Evolutionary conservation across 1,140 invertebrate species (phyloP), one percentile per base, ranked within the genome.

Genomic region (Penaeus vannamei): DNA sequence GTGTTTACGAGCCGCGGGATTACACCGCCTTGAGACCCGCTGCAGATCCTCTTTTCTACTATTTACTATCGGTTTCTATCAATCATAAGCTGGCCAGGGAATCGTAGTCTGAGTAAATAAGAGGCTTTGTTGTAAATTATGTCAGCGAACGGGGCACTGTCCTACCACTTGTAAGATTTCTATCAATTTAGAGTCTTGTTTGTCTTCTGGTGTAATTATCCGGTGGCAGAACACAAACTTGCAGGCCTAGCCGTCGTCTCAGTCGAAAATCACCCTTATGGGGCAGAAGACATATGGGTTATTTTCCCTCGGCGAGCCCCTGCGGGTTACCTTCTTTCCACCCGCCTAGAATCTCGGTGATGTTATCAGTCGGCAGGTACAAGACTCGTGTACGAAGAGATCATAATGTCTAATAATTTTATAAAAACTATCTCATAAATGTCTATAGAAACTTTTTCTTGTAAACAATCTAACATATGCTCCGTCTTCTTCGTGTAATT

Each of bases 151-250:
- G 69, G 66, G 59, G 72, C 26, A 36, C 23, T 36, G 36, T 85
- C 84, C 84, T 60, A 62, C 84, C 84, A 77, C 84, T 77, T 85
- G 84, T 85, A 85, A 85, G 84, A 85, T 85, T 85, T 77, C 84
- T 85, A 85, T 85, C 84, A 85, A 77, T 85, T 85, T 72, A 60
- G 69, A 77, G 84, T 85, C 69, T 85, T 85, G 84, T 85, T 85
- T 85, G 84, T 85, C 84, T 85, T 85, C 66, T 64, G 46, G 84
- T 77, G 84, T 85, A 85, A 85, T 85, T 85, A 85, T 85, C 84
- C 84, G 66, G 84, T 85, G 84, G 84, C 84, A 77, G 42, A 23
- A 77, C 46, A 76, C 69, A 53, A 59, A 85, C 66, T 26, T n/a
- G 26, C 29, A 22, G 23, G 64, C 66, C 22, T 23, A 60, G 12